Conservation (phyloP, 2,888 invertebrate genomes). For the Torymus tubicola region DNA sequence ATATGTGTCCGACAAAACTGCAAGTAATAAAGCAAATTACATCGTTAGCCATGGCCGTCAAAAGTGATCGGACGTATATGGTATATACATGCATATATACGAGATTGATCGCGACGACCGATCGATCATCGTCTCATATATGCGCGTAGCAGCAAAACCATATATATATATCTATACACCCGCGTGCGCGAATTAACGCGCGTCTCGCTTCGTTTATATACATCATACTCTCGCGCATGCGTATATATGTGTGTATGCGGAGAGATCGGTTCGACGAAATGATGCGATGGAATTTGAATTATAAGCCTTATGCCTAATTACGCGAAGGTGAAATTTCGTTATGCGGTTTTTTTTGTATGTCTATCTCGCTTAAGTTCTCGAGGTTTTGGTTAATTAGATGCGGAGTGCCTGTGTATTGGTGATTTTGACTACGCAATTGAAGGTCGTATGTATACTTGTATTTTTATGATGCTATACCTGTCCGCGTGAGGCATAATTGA, state of each 20-base stretch:
- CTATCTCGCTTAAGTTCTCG: too few species aligned
- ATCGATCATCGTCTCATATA: conserved; percentile 28
- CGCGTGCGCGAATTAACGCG: conserved; percentile 14
- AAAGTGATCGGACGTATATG: conserved; percentile 1
- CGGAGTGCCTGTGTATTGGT: too few species aligned
- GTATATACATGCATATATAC: background rate
- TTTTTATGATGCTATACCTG: too few species aligned
- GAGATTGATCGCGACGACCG: conserved; percentile 30
- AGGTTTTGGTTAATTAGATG: too few species aligned
- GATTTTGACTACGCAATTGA: too few species aligned
- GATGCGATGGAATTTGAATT: background rate
- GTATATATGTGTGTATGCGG: too few species aligned
- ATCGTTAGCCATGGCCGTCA: conserved; percentile 31
- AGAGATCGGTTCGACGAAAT: background rate
- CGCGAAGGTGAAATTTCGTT: too few species aligned
- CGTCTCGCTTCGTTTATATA: background rate
- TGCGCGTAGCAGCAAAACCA: background rate
- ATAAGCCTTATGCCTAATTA: background rate
- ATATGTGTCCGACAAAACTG: background rate
- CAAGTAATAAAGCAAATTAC: conserved; percentile 49
- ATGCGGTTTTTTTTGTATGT: too few species aligned
- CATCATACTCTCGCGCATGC: too few species aligned
- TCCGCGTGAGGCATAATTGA: too few species aligned
- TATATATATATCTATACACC: background rate
- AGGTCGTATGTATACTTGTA: too few species aligned